Evolutionary conservation across 2,113 vertebrate genomes (phyloP), one percentile per base, ranked within the genome.

Genomic region (Chloroceryle aenea): DNA sequence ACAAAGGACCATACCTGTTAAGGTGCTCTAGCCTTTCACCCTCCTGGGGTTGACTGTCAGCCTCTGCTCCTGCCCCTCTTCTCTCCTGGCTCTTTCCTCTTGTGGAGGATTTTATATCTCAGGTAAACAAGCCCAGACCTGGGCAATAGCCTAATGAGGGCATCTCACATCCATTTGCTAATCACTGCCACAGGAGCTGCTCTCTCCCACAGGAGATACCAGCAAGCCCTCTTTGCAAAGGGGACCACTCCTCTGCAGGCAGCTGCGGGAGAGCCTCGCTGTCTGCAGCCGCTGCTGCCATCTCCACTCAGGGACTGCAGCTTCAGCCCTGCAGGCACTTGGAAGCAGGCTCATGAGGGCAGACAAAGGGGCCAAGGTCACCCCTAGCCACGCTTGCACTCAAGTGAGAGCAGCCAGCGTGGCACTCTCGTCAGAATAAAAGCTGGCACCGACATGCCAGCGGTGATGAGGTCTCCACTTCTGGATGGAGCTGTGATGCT

Each of bases 341-440:
- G 55, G 84, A 20, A 73, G 68, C 72, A 69, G 91, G 58, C 50
- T 80, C n/a, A 2, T 38, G 38, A 91, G 91, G 80, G 86, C 95
- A 76, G 40, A 72, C 40, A 58, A 29, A 1, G 29, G 89, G 81
- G 77, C 40, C 92, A 89, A 95, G 95, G 92, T 91, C 81, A 52
- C 56, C 81, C 29, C 0, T 8, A 36, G 10, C 72, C 81, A n/a
- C 2, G 18, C 67, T 26, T 38, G 55, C 40, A 8, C 86, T 68
- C 29, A 3, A 32, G 56, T 1, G 67, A 75, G 32, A 85, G 89
- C 74, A 27, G 42, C 1, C 82, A 61, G 86, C 4, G 0, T 0
- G 3, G 64, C 7, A 5, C 43, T 76, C 64, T 80, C 84, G 5
- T 7, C 30, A 23, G 87, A 45, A 42, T 29, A 59, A 23, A 42